Conservation (phyloP, 2,888 invertebrate genomes). For the Strigamia transsilvanica region DNA sequence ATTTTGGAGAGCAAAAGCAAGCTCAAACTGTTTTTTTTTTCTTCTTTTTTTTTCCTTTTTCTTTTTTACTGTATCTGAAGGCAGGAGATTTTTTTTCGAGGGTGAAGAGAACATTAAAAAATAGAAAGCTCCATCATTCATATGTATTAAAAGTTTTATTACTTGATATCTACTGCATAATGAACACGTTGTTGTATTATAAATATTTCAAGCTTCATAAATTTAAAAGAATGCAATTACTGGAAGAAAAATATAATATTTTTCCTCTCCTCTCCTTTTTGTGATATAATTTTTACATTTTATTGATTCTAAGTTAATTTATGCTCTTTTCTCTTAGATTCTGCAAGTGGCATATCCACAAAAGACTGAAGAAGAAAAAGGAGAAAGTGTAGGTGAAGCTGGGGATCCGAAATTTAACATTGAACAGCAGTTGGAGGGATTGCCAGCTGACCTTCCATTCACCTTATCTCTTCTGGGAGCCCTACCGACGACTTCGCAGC, state of each 20-base stretch:
- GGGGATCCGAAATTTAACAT: constrained; percentile 11
- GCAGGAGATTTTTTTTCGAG: not conserved
- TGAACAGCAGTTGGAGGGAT: constrained; percentile 44
- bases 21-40: not conserved
- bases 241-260: too few species aligned
- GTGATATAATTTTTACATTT: too few species aligned
- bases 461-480: constrained; percentile 52
- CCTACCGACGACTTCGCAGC: constrained; percentile 51
- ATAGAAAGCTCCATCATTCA: constrained; percentile 38
- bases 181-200: constrained; percentile 38
- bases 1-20: constrained; percentile 9
- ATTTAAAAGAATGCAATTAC: constrained; percentile 5
- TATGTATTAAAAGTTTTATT: constrained; percentile 35
- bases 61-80: not conserved
- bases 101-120: constrained; percentile 22
- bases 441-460: constrained; percentile 49
- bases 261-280: not conserved
- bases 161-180: constrained; percentile 31
- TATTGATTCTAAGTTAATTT: constrained; percentile 4
- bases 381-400: not conserved
- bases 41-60: not conserved
- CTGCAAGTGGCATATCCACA: constrained; percentile 49
- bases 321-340: constrained; percentile 14
- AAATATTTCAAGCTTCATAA: constrained; percentile 31
- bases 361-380: not conserved